A percentile compares a stretch with the other conserved stretches of the same genome.
phyloP scores from a whole-genome alignment of 2,113 vertebrate genomes.

The Epinephelus moara region DNA sequence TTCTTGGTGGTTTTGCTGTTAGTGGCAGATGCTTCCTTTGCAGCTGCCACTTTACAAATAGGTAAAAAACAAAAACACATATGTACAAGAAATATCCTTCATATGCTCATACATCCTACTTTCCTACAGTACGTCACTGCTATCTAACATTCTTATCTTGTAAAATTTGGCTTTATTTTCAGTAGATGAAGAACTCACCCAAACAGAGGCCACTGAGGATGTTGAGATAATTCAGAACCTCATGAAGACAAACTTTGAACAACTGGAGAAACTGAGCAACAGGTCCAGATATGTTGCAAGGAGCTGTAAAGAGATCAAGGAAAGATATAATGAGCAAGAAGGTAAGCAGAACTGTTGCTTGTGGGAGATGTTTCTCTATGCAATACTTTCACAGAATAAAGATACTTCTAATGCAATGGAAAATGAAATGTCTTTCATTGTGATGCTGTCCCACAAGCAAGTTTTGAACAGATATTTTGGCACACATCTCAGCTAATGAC shows the following conservation, averaged over 20 bases:
- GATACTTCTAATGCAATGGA: too few species aligned
- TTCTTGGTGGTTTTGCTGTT: neutral
- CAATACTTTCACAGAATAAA: neutral
- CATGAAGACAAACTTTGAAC: slow-evolving; percentile 9
- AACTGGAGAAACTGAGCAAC: slow-evolving; percentile 1
- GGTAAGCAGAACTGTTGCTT: neutral
- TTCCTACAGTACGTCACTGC: neutral
- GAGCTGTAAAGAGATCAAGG: slow-evolving; percentile 46
- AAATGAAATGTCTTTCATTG: neutral
- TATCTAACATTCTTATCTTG: neutral
- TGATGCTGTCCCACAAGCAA: neutral
- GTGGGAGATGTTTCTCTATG: neutral
- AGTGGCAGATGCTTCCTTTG: neutral
- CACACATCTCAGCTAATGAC: too few species aligned
- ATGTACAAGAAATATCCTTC: neutral
- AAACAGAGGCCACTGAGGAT: neutral
- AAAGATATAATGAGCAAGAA: slow-evolving; percentile 11
- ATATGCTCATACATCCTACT: neutral
- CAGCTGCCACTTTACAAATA: neutral
- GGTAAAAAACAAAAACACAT: slow-evolving; percentile 5
- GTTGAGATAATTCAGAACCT: neutral
- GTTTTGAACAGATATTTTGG: neutral
- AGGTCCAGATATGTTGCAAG: slow-evolving; percentile 35
- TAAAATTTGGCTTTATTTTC: neutral
- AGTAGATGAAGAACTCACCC: neutral